phyloP scores from a whole-genome alignment of 1,140 invertebrate genomes.

The Branchinecta lindahli region DNA sequence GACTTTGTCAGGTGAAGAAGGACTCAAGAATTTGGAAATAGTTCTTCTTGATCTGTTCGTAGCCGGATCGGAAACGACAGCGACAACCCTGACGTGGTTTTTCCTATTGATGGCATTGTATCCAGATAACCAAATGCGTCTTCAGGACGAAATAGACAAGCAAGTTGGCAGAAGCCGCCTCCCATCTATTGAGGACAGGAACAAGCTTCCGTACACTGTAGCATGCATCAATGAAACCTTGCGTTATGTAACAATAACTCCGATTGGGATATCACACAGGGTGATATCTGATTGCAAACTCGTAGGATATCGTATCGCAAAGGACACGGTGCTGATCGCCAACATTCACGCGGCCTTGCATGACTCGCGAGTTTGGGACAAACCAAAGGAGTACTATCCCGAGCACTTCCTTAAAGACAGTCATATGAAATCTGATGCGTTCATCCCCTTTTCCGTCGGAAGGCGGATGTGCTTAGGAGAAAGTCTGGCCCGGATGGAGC shows the following conservation, averaged over 20 bases:
- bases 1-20: neutral
- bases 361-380: constrained; percentile 27
- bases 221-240: constrained; percentile 25
- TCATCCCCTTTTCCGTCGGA: constrained; percentile 18
- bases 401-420: constrained; percentile 27
- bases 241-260: constrained; percentile 20
- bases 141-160: constrained; percentile 59
- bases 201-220: constrained; percentile 37
- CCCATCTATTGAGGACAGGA: constrained; percentile 49
- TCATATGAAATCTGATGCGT: constrained; percentile 21
- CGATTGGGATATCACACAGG: constrained; percentile 21
- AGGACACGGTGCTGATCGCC: constrained; percentile 28
- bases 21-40: constrained; percentile 32
- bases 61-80: constrained; percentile 65
- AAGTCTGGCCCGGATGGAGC: constrained; percentile 46
- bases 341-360: constrained; percentile 28
- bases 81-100: constrained; percentile 54
- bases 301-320: constrained; percentile 27
- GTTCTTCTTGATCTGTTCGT: constrained; percentile 53
- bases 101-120: constrained; percentile 58
- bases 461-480: constrained; percentile 53
- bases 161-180: constrained; percentile 49
- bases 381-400: constrained; percentile 28
- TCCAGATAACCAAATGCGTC: constrained; percentile 57
- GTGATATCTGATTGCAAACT: constrained; percentile 21